Conservation (phyloP, 2,113 vertebrate genomes). For the Austrofundulus limnaeus region DNA sequence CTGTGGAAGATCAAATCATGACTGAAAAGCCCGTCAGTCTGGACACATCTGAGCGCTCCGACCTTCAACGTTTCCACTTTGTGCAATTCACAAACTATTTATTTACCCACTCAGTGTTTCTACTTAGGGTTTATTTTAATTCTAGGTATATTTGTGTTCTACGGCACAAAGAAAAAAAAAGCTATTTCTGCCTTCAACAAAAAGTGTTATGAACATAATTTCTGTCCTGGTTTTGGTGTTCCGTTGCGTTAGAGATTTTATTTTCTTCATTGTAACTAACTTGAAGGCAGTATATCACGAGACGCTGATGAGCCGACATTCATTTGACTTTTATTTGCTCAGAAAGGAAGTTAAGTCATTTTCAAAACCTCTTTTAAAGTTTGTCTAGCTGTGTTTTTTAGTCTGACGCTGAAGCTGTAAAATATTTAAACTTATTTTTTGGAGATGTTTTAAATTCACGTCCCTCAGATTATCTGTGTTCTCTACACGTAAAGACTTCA, state of each 20-base stretch:
- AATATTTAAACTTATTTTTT: too few species aligned
- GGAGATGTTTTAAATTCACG: too few species aligned
- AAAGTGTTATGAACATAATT: slow-evolving; percentile 54
- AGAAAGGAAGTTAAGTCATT: too few species aligned
- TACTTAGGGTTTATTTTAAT: slow-evolving; percentile 68
- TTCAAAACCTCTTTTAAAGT: too few species aligned
- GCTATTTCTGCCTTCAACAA: slow-evolving; percentile 48
- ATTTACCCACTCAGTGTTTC: slow-evolving; percentile 89
- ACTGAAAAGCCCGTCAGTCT: slow-evolving; percentile 62
- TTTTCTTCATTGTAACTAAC: slow-evolving; percentile 12
- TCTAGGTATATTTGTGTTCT: slow-evolving; percentile 69
- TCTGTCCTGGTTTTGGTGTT: slow-evolving; percentile 49
- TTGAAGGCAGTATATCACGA: slow-evolving; percentile 9
- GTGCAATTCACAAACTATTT: slow-evolving; percentile 95
- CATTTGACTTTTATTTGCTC: too few species aligned
- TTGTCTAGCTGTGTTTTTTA: too few species aligned
- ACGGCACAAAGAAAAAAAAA: slow-evolving; percentile 40
- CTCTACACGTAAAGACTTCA: too few species aligned
- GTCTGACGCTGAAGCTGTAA: too few species aligned
- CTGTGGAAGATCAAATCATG: slow-evolving; percentile 99
- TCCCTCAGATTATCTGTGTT: too few species aligned
- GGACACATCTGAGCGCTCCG: slow-evolving; percentile 81
- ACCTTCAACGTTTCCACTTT: slow-evolving; percentile 79
- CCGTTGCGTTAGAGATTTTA: slow-evolving; percentile 22
- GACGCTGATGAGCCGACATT: not conserved